phyloP scores from a whole-genome alignment of 2,888 invertebrate genomes.

The Eilema depressum region DNA sequence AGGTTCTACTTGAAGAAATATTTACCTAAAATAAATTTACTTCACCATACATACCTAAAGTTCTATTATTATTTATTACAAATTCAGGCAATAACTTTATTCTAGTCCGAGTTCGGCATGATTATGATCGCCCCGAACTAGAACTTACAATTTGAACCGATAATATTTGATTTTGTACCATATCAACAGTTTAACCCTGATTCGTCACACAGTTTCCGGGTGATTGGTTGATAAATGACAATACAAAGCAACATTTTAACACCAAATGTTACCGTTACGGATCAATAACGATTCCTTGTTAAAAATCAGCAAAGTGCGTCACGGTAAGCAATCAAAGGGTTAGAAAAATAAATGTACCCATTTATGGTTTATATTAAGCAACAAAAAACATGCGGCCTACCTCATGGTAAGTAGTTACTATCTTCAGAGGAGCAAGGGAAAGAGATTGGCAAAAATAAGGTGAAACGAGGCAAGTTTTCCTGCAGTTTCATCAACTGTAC shows the following conservation, averaged over 20 bases:
- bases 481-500: too few species aligned
- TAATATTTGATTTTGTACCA: constrained; percentile 17
- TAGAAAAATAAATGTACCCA: constrained; percentile 27
- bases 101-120: background rate
- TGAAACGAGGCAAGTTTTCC: background rate
- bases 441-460: background rate
- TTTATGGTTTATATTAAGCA: background rate
- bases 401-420: too few species aligned
- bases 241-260: constrained; percentile 59
- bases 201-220: constrained; percentile 51
- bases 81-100: background rate
- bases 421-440: too few species aligned
- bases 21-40: too few species aligned
- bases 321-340: constrained; percentile 57
- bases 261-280: constrained; percentile 55
- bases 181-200: constrained; percentile 26
- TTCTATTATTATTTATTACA: background rate
- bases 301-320: constrained; percentile 58
- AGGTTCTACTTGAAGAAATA: too few species aligned
- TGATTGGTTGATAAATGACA: constrained; percentile 58
- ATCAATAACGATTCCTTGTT: constrained; percentile 51
- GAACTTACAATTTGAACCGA: too few species aligned
- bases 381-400: too few species aligned
- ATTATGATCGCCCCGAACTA: too few species aligned
- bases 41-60: too few species aligned